These are phyloP conservation scores for Rotaria sp. DNA, from an alignment of 2,888 invertebrate species.

Conservation along the genomic window DNA sequence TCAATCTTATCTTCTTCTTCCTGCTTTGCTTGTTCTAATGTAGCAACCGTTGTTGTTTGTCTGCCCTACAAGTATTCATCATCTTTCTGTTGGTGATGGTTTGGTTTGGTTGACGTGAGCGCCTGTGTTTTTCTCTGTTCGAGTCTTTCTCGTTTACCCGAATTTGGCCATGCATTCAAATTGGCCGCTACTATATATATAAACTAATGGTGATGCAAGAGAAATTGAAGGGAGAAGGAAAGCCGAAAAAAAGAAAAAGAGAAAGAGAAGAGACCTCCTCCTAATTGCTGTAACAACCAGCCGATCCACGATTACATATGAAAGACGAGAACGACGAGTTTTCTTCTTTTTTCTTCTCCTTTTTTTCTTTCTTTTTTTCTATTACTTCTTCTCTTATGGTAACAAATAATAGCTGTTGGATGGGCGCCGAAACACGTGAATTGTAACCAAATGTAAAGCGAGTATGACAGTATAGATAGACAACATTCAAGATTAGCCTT, in stretches of 20 bases:
- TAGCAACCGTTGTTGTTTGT: neutral
- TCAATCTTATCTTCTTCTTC: constrained; percentile 3
- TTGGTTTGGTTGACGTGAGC: neutral
- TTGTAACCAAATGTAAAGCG: neutral
- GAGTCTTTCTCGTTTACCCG: neutral
- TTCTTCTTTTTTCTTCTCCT: neutral
- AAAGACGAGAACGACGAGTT: neutral
- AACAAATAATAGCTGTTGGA: neutral
- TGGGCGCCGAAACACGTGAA: neutral
- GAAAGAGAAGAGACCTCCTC: neutral
- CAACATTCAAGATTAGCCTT: neutral
- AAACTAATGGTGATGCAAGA: neutral
- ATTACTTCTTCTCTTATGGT: neutral
- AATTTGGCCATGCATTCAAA: constrained; percentile 3
- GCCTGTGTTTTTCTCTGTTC: neutral
- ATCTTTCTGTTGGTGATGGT: neutral
- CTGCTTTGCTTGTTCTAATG: neutral
- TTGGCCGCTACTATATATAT: neutral
- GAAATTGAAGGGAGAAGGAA: neutral
- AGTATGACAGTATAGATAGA: neutral
- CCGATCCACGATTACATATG: neutral
- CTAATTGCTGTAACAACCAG: constrained; percentile 5
- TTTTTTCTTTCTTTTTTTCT: neutral
- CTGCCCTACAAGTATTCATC: constrained; percentile 9
- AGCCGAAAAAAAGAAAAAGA: neutral